Percentiles rank a stretch among this genome's conserved stretches.
These are phyloP conservation scores for Salvelinus sp. DNA, from an alignment of 2,113 vertebrate species.

Conservation along the genomic window DNA sequence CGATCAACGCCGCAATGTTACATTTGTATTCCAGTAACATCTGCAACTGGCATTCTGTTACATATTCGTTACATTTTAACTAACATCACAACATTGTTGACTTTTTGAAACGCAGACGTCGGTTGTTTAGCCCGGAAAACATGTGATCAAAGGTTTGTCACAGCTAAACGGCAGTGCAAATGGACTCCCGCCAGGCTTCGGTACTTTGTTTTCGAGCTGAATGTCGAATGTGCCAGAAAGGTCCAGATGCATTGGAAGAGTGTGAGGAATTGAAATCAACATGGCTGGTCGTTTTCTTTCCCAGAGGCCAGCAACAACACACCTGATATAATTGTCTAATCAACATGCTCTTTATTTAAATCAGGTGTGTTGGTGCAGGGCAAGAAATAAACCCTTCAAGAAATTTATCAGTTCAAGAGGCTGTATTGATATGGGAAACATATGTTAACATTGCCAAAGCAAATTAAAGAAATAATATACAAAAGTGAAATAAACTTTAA, in stretches of 20 bases:
- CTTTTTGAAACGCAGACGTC: too few species aligned
- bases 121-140: slow-evolving; percentile 1
- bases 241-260: slow-evolving; percentile 46
- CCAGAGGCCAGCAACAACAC: too few species aligned
- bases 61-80: not conserved
- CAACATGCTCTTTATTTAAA: too few species aligned
- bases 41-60: not conserved
- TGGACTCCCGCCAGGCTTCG: slow-evolving; percentile 27
- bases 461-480: too few species aligned
- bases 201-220: slow-evolving; percentile 42
- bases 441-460: too few species aligned
- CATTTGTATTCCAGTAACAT: slow-evolving; percentile 22
- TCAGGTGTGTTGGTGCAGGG: too few species aligned
- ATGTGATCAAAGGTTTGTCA: slow-evolving; percentile 20
- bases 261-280: slow-evolving; percentile 58
- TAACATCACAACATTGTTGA: too few species aligned
- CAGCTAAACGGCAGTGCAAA: not conserved
- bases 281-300: slow-evolving; percentile 16
- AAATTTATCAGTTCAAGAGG: too few species aligned
- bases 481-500: too few species aligned
- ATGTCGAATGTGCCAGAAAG: slow-evolving; percentile 57
- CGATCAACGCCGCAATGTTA: slow-evolving; percentile 31
- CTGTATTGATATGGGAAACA: too few species aligned
- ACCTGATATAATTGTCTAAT: too few species aligned
- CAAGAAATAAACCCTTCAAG: too few species aligned